Evolutionary conservation across 2,113 vertebrate genomes (phyloP).

Genomic region (Hypanus sabinus): DNA sequence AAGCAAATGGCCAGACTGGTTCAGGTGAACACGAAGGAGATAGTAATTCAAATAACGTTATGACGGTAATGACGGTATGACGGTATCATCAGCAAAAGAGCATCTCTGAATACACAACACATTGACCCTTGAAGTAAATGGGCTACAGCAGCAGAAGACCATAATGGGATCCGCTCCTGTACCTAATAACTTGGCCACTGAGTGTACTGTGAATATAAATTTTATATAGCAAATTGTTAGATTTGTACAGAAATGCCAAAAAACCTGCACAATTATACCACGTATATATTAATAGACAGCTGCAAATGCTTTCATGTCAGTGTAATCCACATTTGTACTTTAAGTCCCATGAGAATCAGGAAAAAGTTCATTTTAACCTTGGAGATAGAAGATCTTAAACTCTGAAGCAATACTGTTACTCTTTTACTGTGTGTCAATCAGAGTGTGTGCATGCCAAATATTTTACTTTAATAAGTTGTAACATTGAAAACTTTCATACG

Average conservation of each 20-base stretch:
- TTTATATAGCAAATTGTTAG: background rate
- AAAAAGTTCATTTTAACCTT: conserved; percentile 15
- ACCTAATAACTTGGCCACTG: too few relatives aligned
- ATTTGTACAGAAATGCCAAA: background rate
- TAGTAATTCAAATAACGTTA: too few relatives aligned
- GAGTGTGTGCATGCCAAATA: background rate
- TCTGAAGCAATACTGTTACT: background rate
- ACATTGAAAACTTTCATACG: conserved; percentile 15
- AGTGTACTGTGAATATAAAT: too few relatives aligned
- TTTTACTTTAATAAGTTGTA: conserved; percentile 1
- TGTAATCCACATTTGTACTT: background rate
- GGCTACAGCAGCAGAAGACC: too few relatives aligned
- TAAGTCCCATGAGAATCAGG: background rate
- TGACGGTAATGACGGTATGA: too few relatives aligned
- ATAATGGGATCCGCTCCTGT: too few relatives aligned
- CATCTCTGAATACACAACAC: too few relatives aligned
- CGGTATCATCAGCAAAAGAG: too few relatives aligned
- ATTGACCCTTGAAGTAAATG: too few relatives aligned
- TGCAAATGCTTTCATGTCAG: background rate
- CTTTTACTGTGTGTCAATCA: background rate
- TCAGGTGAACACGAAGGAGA: too few relatives aligned
- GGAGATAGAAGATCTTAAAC: background rate
- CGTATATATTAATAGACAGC: background rate
- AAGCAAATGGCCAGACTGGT: too few relatives aligned
- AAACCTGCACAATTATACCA: background rate